Evolutionary conservation across 1,140 invertebrate species (phyloP).

Genomic region (Scaptomyza montana): DNA sequence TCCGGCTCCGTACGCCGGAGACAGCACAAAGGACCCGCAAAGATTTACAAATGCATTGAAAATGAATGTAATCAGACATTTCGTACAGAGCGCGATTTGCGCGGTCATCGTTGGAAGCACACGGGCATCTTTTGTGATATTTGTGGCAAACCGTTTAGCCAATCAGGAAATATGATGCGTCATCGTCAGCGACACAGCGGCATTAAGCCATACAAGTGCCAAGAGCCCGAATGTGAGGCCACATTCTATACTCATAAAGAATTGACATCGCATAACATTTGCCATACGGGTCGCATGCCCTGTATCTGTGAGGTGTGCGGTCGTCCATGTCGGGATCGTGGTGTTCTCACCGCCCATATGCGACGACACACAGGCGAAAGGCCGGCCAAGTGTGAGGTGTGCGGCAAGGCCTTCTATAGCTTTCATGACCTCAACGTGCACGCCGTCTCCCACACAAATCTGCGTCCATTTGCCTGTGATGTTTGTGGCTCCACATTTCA

Average conservation of each 20-base stretch:
- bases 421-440: conserved; percentile 80
- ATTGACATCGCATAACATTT: conserved; percentile 71
- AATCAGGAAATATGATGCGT: conserved; percentile 75
- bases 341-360: conserved; percentile 88
- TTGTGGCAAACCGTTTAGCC: conserved; percentile 74
- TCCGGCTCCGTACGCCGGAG: background rate
- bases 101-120: conserved; percentile 74
- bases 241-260: conserved; percentile 77
- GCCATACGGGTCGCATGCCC: conserved; percentile 73
- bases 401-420: conserved; percentile 74
- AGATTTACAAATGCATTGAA: conserved; percentile 57
- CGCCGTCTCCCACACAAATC: conserved; percentile 84
- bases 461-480: conserved; percentile 84
- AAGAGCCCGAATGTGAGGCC: conserved; percentile 54
- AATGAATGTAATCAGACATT: conserved; percentile 65
- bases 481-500: conserved; percentile 84
- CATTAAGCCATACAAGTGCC: conserved; percentile 74
- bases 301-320: conserved; percentile 77
- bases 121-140: conserved; percentile 79
- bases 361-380: conserved; percentile 89
- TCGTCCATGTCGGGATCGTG: conserved; percentile 68
- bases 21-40: conserved; percentile 41
- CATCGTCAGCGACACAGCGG: conserved; percentile 76
- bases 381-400: conserved; percentile 88
- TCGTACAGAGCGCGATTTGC: conserved; percentile 66